Percentiles rank a stretch among this genome's conserved stretches.
These are phyloP conservation scores for Aix galericulata DNA, from an alignment of 2,113 vertebrate genomes.

Conservation along the genomic window DNA sequence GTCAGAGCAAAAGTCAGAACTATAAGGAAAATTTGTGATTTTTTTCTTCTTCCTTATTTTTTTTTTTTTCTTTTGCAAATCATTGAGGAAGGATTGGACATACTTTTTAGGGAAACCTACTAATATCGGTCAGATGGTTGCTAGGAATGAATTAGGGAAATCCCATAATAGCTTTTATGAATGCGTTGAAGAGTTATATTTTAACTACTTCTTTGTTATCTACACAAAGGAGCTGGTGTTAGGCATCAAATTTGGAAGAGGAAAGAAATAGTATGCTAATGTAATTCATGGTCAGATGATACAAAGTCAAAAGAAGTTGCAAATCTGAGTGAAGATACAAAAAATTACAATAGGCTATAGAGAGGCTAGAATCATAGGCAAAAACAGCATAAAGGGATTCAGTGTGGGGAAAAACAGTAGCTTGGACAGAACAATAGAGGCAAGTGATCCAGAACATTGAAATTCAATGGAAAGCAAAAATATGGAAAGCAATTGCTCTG, in stretches of 20 bases:
- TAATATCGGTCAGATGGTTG: background rate
- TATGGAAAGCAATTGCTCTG: constrained; percentile 63
- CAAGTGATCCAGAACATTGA: constrained; percentile 68
- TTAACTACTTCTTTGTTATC: constrained; percentile 53
- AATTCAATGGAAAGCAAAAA: constrained; percentile 67
- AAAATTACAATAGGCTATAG: constrained; percentile 58
- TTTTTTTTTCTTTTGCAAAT: background rate
- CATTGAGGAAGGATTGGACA: background rate
- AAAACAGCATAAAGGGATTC: constrained; percentile 54
- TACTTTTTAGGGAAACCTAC: background rate
- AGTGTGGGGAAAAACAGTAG: constrained; percentile 47
- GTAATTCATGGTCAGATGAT: constrained; percentile 63
- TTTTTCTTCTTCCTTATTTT: background rate
- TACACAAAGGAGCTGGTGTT: constrained; percentile 37
- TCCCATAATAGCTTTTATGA: constrained; percentile 19
- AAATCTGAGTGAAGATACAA: constrained; percentile 58
- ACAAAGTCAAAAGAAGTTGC: constrained; percentile 62
- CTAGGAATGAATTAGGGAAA: constrained; percentile 25
- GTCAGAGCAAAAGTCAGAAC: background rate
- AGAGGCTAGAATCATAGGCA: constrained; percentile 10
- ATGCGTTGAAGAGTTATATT: background rate
- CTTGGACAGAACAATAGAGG: constrained; percentile 60
- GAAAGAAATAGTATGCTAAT: constrained; percentile 56
- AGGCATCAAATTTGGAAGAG: constrained; percentile 38
- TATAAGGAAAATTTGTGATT: background rate